Conservation (phyloP, 1,140 invertebrate species). For the Calosoma granatense region DNA sequence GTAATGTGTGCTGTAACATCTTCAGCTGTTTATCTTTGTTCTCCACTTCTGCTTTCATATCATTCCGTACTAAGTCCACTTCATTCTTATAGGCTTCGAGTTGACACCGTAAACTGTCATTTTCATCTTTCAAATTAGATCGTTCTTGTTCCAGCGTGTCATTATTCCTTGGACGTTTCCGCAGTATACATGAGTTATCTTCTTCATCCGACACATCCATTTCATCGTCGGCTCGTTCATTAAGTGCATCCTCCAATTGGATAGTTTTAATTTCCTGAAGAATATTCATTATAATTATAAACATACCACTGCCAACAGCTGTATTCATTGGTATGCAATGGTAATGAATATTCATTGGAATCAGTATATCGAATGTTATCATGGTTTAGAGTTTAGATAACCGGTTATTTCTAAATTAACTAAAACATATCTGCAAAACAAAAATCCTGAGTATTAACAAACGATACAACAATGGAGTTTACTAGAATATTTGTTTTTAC, state of each 20-base stretch:
- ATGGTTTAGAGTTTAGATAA: no score
- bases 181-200: conserved; percentile 37
- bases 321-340: neutral
- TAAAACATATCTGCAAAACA: no score
- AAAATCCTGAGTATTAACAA: no score
- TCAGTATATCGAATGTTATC: no score
- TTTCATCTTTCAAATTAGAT: conserved; percentile 61
- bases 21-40: conserved; percentile 63
- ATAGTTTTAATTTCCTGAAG: conserved; percentile 66
- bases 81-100: conserved; percentile 92
- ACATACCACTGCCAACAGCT: no score
- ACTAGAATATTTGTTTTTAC: no score
- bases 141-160: conserved; percentile 37
- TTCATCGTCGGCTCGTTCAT: conserved; percentile 56
- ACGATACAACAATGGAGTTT: no score
- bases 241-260: conserved; percentile 61
- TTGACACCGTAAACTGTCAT: conserved; percentile 84
- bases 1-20: conserved; percentile 63
- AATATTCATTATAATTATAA: no score
- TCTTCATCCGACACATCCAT: conserved; percentile 75
- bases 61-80: conserved; percentile 51
- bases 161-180: conserved; percentile 38
- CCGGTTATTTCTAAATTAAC: no score
- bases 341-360: no score
- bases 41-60: conserved; percentile 55